Conservation (phyloP, 2,113 vertebrate species). For the Cryptomyrus ogoouensis region DNA sequence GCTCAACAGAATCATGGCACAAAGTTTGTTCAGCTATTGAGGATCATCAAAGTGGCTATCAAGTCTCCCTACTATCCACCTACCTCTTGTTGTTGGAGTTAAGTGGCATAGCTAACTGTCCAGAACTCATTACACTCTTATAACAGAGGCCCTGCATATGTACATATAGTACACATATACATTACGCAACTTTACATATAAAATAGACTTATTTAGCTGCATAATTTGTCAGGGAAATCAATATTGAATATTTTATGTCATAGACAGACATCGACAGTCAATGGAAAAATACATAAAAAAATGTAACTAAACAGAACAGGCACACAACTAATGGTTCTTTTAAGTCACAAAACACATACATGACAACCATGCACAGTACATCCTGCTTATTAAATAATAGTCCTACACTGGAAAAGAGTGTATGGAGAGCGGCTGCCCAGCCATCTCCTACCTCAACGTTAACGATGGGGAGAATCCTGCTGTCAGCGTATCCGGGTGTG, state of each 20-base stretch:
- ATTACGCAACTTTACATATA: not conserved
- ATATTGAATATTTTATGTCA: not conserved
- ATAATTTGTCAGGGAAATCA: not conserved
- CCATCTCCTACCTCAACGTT: conserved; percentile 6
- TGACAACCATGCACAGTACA: not conserved
- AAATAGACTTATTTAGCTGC: not conserved
- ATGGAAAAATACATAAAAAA: not conserved
- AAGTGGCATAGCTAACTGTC: not conserved
- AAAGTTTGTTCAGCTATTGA: not conserved
- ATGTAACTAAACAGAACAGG: not conserved
- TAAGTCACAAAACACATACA: not conserved
- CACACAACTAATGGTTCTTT: not conserved
- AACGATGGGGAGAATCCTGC: not conserved
- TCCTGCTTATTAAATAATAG: not conserved
- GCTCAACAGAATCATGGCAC: not conserved
- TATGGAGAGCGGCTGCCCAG: not conserved
- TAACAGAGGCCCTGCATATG: not conserved
- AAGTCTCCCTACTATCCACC: not conserved
- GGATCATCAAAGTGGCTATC: not conserved
- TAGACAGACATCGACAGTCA: not conserved
- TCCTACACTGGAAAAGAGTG: not conserved
- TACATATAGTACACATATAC: not conserved
- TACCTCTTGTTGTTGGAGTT: not conserved
- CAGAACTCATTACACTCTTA: not conserved
- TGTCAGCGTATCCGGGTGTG: not conserved